These are phyloP conservation scores for Phymanthus crucifer DNA, from an alignment of 92 coral and sea anemone species.

Conservation along the genomic window DNA sequence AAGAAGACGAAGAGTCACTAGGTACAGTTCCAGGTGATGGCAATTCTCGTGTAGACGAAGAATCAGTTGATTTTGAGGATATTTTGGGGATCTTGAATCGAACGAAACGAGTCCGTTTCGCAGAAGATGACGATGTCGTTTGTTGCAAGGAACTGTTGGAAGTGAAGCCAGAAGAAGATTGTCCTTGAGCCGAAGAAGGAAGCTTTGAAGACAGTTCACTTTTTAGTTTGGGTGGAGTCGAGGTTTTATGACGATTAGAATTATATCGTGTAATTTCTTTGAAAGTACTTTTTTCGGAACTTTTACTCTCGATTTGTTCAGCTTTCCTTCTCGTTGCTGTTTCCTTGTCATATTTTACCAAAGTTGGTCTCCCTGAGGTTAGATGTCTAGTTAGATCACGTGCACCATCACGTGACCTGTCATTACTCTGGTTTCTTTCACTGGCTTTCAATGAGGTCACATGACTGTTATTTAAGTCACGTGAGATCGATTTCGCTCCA, in stretches of 20 bases:
- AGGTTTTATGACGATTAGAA: not conserved
- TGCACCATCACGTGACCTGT: not conserved
- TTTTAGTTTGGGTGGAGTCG: not conserved
- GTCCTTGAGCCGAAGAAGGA: not conserved
- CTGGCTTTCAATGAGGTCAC: not conserved
- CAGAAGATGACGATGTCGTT: not conserved
- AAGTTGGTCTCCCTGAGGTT: not conserved
- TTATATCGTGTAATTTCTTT: not conserved
- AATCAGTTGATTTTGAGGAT: not conserved
- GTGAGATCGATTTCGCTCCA: not conserved
- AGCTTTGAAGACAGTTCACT: not conserved
- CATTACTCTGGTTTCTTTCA: not conserved
- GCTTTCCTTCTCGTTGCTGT: too few species aligned
- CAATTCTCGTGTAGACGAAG: not conserved
- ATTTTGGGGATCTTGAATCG: conserved; percentile 31
- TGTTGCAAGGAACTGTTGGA: not conserved
- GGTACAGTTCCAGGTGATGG: not conserved
- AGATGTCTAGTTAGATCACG: not conserved
- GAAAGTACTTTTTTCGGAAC: not conserved
- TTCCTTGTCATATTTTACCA: not conserved
- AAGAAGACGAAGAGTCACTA: not conserved
- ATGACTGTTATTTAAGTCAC: not conserved
- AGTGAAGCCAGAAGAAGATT: not conserved
- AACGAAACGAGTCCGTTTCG: not conserved
- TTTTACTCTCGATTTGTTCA: not conserved